Evolutionary conservation across 2,113 vertebrate species (phyloP).

Genomic region (Perccottus glenii): DNA sequence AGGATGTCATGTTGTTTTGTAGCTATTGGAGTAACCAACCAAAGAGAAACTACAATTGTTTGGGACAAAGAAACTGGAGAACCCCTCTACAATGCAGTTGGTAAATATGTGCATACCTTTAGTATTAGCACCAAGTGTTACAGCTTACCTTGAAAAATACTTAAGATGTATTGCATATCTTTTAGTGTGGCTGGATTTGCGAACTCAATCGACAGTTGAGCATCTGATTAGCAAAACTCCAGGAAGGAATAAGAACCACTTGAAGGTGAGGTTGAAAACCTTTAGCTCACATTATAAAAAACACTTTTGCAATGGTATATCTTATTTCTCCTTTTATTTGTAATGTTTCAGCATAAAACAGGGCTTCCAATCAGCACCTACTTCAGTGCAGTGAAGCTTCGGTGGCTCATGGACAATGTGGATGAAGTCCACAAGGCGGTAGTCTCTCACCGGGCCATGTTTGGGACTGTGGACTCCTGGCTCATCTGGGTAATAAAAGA

Average conservation of each 20-base stretch:
- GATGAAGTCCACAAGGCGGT: conserved; percentile 83
- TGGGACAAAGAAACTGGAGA: conserved; percentile 97
- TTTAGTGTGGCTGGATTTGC: conserved; percentile 96
- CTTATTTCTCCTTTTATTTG: not conserved
- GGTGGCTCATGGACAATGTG: conserved; percentile 96
- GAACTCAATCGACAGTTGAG: conserved; percentile 96
- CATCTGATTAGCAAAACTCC: conserved; percentile 91
- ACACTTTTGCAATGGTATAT: too few relatives aligned
- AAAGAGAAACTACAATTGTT: conserved; percentile 95
- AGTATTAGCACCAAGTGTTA: not conserved
- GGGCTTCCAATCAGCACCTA: conserved; percentile 98
- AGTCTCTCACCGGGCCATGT: conserved; percentile 85
- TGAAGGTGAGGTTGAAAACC: conserved; percentile 83
- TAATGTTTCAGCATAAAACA: conserved; percentile 85
- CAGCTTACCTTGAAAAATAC: not conserved
- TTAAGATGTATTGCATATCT: not conserved
- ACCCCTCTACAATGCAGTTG: conserved; percentile 95
- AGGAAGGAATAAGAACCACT: conserved; percentile 90
- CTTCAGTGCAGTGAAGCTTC: conserved; percentile 97
- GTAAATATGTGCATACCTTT: conserved; percentile 71
- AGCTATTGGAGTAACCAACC: conserved; percentile 97
- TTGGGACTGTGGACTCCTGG: conserved; percentile 97
- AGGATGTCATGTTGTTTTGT: conserved; percentile 20
- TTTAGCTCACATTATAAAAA: not conserved
- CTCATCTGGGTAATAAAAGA: conserved; percentile 89